phyloP scores from a whole-genome alignment of 2,888 invertebrate genomes.

The Hemicrepidius hirtus region DNA sequence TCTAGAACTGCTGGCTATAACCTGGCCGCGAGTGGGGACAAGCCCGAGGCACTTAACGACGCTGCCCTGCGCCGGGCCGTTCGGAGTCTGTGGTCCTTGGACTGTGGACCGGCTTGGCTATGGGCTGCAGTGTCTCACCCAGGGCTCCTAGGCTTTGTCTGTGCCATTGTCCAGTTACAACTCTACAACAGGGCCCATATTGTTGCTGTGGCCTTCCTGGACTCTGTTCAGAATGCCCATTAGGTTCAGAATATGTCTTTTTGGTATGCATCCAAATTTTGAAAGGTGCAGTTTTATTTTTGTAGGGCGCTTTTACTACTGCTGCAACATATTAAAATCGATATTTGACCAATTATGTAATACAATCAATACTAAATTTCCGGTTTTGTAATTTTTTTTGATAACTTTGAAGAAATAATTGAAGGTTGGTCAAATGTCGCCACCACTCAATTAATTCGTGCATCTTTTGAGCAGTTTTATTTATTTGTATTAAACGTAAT shows the following conservation, averaged over 20 bases:
- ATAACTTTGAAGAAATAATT: not conserved
- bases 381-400: not conserved
- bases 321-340: conserved; percentile 8
- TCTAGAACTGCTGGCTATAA: conserved; percentile 62
- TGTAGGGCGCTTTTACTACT: conserved; percentile 44
- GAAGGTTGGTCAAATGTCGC: conserved; percentile 36
- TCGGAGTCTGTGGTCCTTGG: conserved; percentile 60
- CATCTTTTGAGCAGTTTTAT: conserved; percentile 34
- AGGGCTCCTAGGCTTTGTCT: conserved; percentile 53
- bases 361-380: not conserved
- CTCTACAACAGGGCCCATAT: conserved; percentile 49
- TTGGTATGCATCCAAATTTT: conserved; percentile 53
- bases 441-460: conserved; percentile 29
- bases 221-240: conserved; percentile 50
- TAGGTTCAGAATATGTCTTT: conserved; percentile 47
- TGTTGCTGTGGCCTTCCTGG: conserved; percentile 47
- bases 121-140: conserved; percentile 59
- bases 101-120: conserved; percentile 62
- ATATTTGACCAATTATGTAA: conserved; percentile 36
- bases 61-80: conserved; percentile 51
- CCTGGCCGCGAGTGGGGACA: conserved; percentile 60
- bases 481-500: conserved; percentile 6
- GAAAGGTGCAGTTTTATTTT: conserved; percentile 47
- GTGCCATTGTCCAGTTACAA: conserved; percentile 47
- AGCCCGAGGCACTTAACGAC: conserved; percentile 59